These are phyloP conservation scores for Cryptoblepharus egeriae DNA, from an alignment of 2,797 vertebrate species.

Conservation along the genomic window DNA sequence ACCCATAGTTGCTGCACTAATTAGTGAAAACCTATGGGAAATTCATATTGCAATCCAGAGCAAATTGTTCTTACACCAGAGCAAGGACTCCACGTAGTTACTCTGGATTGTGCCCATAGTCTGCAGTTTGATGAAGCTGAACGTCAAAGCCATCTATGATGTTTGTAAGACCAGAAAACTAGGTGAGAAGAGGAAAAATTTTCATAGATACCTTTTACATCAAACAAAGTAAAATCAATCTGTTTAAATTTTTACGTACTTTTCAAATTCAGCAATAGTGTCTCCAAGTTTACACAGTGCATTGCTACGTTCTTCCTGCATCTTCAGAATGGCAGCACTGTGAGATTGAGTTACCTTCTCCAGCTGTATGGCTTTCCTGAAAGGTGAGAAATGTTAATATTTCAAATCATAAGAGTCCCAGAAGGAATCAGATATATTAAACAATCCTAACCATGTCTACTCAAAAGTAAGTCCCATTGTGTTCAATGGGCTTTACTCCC, in stretches of 20 bases:
- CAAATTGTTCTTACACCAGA: too few relatives aligned
- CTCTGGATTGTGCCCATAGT: too few relatives aligned
- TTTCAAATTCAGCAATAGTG: constrained; percentile 81
- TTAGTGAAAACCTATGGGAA: too few relatives aligned
- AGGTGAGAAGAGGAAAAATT: too few relatives aligned
- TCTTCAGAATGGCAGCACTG: constrained; percentile 61
- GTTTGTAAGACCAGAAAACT: not conserved
- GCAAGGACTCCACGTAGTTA: too few relatives aligned
- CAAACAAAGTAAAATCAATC: not conserved
- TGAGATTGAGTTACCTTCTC: constrained; percentile 72
- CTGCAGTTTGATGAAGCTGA: not conserved
- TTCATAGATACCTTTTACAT: not conserved
- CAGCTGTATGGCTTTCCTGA: constrained; percentile 80
- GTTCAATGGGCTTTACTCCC: too few relatives aligned
- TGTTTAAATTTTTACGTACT: constrained; percentile 69
- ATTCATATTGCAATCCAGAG: too few relatives aligned
- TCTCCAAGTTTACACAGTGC: constrained; percentile 75
- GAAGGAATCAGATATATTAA: not conserved
- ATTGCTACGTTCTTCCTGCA: constrained; percentile 77
- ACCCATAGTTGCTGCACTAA: too few relatives aligned
- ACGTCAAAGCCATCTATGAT: not conserved
- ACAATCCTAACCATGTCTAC: too few relatives aligned
- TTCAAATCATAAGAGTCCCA: not conserved
- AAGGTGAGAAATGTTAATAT: constrained; percentile 12
- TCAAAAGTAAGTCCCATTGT: too few relatives aligned